phyloP scores from a whole-genome alignment of 2,888 invertebrate species.

The Apantesis nais region DNA sequence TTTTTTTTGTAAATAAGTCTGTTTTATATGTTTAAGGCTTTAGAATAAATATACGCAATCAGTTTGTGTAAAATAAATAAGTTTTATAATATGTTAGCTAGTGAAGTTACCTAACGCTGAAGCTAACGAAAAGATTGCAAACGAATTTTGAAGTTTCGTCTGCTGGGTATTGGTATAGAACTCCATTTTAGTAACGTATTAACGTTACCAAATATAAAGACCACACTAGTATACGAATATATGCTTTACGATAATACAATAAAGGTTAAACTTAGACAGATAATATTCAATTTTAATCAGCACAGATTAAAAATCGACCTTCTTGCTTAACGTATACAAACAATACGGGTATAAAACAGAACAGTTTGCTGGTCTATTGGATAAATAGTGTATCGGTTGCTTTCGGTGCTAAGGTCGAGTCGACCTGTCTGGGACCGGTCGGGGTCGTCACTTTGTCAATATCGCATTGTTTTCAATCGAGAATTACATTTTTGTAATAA shows the following conservation, averaged over 20 bases:
- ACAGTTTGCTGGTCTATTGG: slow-evolving; percentile 40
- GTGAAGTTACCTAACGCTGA: not conserved
- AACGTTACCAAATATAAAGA: no score
- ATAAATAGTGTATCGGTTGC: slow-evolving; percentile 36
- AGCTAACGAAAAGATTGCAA: not conserved
- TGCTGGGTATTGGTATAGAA: no score
- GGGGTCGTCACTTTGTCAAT: slow-evolving; percentile 45
- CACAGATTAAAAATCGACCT: not conserved
- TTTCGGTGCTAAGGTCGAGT: slow-evolving; percentile 52
- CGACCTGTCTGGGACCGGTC: slow-evolving; percentile 27
- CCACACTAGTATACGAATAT: no score
- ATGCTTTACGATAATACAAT: no score
- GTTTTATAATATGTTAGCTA: not conserved
- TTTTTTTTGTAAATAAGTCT: slow-evolving; percentile 3
- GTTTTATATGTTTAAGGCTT: not conserved
- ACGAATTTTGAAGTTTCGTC: not conserved
- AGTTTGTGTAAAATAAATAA: not conserved
- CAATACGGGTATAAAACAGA: slow-evolving; percentile 5
- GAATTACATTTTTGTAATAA: slow-evolving; percentile 8
- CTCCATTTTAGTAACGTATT: no score
- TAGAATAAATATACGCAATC: not conserved
- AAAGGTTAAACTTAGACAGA: no score
- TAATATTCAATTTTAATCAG: not conserved
- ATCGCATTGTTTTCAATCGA: slow-evolving; percentile 36
- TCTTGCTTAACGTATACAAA: not conserved